Evolutionary conservation across 1,140 invertebrate species (phyloP).

Genomic region (Drosophila kikkawai): DNA sequence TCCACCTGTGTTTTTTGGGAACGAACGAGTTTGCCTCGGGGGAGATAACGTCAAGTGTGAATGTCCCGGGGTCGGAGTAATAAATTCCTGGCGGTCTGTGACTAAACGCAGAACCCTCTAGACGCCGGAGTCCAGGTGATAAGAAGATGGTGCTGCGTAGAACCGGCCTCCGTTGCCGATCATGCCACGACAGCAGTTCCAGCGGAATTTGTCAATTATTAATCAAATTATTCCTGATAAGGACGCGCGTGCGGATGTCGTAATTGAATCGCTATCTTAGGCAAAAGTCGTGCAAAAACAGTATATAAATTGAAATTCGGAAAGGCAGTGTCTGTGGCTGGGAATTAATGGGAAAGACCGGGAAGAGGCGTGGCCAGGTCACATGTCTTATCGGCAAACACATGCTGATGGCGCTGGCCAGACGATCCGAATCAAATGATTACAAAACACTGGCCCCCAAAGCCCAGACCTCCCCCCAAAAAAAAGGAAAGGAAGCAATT

Average conservation of each 20-base stretch:
- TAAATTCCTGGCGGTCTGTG: conserved; percentile 36
- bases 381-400: conserved; percentile 38
- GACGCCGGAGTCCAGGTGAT: conserved; percentile 11
- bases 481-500: conserved; percentile 21
- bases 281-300: conserved; percentile 24
- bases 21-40: background rate
- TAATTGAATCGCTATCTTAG: conserved; percentile 46
- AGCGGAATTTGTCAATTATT: conserved; percentile 46
- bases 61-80: conserved; percentile 28
- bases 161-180: conserved; percentile 38
- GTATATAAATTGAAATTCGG: conserved; percentile 24
- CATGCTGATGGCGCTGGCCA: conserved; percentile 13
- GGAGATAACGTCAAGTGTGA: conserved; percentile 38
- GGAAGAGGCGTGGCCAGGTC: conserved; percentile 38
- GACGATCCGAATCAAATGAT: conserved; percentile 37
- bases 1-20: conserved; percentile 18
- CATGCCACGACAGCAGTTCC: conserved; percentile 43
- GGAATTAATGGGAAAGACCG: conserved; percentile 18
- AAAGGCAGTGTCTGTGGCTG: conserved; percentile 6
- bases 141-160: conserved; percentile 11
- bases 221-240: conserved; percentile 62
- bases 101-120: conserved; percentile 33
- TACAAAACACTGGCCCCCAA: conserved; percentile 43
- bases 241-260: conserved; percentile 49
- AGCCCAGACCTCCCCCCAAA: background rate